Conservation (phyloP, 2,113 vertebrate species). For the Epinephelus cyanopodus region DNA sequence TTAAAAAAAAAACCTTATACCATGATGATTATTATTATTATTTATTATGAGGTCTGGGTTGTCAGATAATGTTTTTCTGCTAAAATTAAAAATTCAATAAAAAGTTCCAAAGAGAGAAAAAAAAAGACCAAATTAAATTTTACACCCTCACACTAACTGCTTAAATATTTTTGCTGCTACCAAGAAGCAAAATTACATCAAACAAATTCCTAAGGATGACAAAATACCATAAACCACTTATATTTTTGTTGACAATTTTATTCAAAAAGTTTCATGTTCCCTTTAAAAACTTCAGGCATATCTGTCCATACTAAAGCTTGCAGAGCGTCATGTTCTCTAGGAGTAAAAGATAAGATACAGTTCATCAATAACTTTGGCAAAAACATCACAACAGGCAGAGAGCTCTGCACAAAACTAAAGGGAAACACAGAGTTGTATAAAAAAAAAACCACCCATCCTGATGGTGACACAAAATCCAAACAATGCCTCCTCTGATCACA, state of each 20-base stretch:
- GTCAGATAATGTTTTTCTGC: too few species aligned
- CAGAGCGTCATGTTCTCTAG: constrained; percentile 36
- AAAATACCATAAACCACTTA: neutral
- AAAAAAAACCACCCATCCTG: constrained; percentile 18
- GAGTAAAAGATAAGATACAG: constrained; percentile 42
- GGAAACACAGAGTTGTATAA: constrained; percentile 19
- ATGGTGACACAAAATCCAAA: neutral
- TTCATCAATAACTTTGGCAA: constrained; percentile 62
- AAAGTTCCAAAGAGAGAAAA: too few species aligned
- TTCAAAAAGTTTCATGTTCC: constrained; percentile 70
- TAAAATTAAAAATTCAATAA: too few species aligned
- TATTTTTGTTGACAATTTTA: constrained; percentile 49
- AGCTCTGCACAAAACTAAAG: constrained; percentile 54
- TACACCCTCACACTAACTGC: too few species aligned
- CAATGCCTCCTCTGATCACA: constrained; percentile 22
- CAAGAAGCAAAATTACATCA: neutral
- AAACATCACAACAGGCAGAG: constrained; percentile 51
- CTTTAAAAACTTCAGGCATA: constrained; percentile 69
- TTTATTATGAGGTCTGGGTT: too few species aligned
- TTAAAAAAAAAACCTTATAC: too few species aligned
- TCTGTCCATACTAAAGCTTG: constrained; percentile 47
- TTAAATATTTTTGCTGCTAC: neutral
- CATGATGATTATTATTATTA: too few species aligned
- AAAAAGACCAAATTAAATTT: too few species aligned
- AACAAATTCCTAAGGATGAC: neutral